Conservation (phyloP, 2,888 invertebrate species). For the Bunonema sp. region DNA sequence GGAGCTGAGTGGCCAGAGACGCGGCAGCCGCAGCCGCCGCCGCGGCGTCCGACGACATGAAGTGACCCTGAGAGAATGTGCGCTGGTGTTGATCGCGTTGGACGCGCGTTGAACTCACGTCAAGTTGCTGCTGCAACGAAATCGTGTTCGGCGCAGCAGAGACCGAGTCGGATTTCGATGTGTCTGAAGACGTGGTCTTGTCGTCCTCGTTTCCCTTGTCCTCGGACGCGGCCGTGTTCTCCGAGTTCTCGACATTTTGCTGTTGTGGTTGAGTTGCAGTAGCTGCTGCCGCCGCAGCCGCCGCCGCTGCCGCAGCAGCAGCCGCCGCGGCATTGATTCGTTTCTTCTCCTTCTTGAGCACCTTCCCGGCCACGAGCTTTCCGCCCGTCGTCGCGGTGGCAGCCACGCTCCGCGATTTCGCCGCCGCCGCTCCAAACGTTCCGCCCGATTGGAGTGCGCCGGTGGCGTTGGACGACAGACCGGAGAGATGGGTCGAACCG, state of each 20-base stretch:
- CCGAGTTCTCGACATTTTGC: too few relatives aligned
- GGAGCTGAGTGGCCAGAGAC: neutral
- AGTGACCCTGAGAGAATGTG: too few relatives aligned
- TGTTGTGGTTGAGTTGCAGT: conserved; percentile 2
- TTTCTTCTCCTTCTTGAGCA: neutral
- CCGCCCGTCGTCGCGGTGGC: neutral
- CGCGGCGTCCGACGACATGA: neutral
- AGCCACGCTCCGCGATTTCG: conserved; percentile 1
- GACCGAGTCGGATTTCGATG: too few relatives aligned
- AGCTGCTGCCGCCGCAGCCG: conserved; percentile 3
- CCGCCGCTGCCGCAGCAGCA: neutral
- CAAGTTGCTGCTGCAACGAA: too few relatives aligned
- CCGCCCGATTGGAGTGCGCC: neutral
- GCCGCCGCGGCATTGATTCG: conserved; percentile 4
- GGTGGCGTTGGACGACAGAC: conserved; percentile 2
- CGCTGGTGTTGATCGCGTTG: too few relatives aligned
- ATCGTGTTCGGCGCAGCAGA: too few relatives aligned
- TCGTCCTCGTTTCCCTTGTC: neutral
- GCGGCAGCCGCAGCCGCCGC: neutral
- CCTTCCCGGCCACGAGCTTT: neutral
- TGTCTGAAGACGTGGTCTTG: conserved; percentile 2
- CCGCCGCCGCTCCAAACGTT: conserved; percentile 1
- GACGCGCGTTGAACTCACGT: too few relatives aligned
- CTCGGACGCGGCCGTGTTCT: neutral
- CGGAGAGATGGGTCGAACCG: too few relatives aligned